These are phyloP conservation scores for Tragelaphus imberbis DNA, from an alignment of 2,113 vertebrate genomes.

Conservation along the genomic window DNA sequence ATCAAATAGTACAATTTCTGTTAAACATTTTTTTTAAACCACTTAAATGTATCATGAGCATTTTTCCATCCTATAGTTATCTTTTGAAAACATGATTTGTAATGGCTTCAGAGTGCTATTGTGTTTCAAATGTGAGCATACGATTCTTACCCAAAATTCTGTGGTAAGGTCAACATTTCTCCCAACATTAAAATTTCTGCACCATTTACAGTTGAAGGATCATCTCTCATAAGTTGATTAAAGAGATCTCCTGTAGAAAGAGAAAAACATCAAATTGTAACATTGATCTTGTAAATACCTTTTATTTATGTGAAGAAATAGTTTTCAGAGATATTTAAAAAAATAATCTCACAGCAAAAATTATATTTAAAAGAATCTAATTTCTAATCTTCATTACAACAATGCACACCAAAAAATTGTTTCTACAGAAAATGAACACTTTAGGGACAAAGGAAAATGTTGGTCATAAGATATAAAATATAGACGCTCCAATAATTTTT, in stretches of 20 bases:
- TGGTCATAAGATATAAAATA: neutral
- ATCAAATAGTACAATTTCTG: neutral
- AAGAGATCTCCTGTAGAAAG: conserved; percentile 88
- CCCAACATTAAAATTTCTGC: conserved; percentile 96
- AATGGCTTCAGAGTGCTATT: neutral
- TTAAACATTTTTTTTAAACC: neutral
- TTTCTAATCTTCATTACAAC: conserved; percentile 10
- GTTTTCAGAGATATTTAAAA: neutral
- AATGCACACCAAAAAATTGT: neutral
- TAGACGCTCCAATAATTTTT: neutral
- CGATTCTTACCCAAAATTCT: conserved; percentile 95
- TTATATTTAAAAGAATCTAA: neutral
- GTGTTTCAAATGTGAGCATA: neutral
- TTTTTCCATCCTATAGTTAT: neutral
- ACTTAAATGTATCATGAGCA: neutral
- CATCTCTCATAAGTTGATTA: conserved; percentile 91
- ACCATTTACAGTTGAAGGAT: conserved; percentile 95
- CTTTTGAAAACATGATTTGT: neutral
- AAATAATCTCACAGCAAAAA: neutral
- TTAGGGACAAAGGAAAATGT: conserved; percentile 20
- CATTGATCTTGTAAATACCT: neutral
- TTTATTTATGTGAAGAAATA: conserved; percentile 6
- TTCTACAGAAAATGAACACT: neutral
- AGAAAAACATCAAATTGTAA: conserved; percentile 61
- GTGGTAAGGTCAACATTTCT: conserved; percentile 97